Evolutionary conservation across 1,140 invertebrate species (phyloP).

Genomic region (Trichoplusia ni): DNA sequence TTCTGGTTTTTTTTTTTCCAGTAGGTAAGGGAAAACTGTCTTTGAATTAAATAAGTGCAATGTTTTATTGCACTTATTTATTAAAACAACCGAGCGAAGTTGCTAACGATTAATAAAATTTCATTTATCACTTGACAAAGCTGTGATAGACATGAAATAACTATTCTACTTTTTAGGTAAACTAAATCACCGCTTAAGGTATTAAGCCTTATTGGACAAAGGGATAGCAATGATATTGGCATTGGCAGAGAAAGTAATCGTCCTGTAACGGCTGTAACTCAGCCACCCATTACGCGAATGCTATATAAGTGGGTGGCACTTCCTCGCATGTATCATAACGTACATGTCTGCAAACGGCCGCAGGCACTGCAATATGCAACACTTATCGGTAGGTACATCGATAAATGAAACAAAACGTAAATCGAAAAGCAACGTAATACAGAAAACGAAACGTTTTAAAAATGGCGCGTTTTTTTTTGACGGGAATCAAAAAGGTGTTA

Average conservation of each 20-base stretch:
- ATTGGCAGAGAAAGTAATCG: conserved; percentile 72
- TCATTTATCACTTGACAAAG: no score
- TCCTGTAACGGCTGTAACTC: conserved; percentile 58
- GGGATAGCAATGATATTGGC: conserved; percentile 34
- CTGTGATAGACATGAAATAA: no score
- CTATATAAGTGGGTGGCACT: conserved; percentile 74
- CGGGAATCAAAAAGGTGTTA: not conserved
- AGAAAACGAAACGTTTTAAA: conserved; percentile 34
- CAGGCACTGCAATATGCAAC: conserved; percentile 70
- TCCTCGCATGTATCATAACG: conserved; percentile 67
- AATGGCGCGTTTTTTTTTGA: conserved; percentile 7
- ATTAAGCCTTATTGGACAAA: not conserved
- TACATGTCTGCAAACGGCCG: conserved; percentile 61
- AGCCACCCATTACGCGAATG: conserved; percentile 63
- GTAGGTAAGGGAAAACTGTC: no score
- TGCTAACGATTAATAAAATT: no score
- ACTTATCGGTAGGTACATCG: conserved; percentile 74
- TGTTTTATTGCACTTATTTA: no score
- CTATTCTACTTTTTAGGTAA: no score
- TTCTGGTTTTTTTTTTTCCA: no score
- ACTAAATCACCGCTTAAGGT: no score
- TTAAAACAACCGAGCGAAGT: no score
- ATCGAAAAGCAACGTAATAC: not conserved
- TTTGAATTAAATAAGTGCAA: no score
- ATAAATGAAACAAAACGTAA: not conserved